phyloP scores from a whole-genome alignment of 2,113 vertebrate genomes.

The Halcyon malimbica region DNA sequence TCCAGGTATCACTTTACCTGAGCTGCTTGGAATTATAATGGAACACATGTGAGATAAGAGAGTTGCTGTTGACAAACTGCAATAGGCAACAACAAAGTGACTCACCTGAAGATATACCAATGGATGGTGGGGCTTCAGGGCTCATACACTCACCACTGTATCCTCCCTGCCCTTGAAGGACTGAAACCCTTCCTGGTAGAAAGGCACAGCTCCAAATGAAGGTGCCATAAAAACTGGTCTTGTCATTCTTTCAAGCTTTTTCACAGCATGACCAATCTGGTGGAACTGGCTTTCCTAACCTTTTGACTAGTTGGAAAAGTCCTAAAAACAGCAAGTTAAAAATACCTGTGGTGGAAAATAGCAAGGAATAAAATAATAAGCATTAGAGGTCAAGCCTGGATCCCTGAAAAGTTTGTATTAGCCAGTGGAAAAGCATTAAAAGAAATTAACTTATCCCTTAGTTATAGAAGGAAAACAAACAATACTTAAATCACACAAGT shows the following conservation, averaged over 20 bases:
- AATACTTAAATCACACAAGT: background rate
- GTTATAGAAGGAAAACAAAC: background rate
- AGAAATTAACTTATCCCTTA: background rate
- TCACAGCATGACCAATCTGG: background rate
- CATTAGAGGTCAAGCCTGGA: background rate
- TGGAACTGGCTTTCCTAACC: conserved; percentile 16
- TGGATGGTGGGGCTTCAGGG: background rate
- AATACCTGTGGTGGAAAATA: conserved; percentile 8
- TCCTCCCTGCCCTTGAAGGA: background rate
- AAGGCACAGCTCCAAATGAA: background rate
- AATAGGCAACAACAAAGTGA: background rate
- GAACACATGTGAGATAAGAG: background rate
- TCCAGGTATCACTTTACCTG: conserved; percentile 41
- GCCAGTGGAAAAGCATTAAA: background rate
- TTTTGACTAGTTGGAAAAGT: background rate
- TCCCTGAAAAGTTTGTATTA: background rate
- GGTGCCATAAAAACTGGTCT: background rate
- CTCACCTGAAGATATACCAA: background rate
- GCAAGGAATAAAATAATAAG: conserved; percentile 16
- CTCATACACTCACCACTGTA: background rate
- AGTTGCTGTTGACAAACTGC: background rate
- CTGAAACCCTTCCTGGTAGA: background rate
- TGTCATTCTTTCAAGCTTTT: background rate
- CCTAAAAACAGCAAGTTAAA: conserved; percentile 3
- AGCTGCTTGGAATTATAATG: background rate